A percentile compares a stretch with the other conserved stretches of the same genome.
Conservation (phyloP, 2,888 invertebrate genomes). For the Agonopterix alstromeriana region DNA sequence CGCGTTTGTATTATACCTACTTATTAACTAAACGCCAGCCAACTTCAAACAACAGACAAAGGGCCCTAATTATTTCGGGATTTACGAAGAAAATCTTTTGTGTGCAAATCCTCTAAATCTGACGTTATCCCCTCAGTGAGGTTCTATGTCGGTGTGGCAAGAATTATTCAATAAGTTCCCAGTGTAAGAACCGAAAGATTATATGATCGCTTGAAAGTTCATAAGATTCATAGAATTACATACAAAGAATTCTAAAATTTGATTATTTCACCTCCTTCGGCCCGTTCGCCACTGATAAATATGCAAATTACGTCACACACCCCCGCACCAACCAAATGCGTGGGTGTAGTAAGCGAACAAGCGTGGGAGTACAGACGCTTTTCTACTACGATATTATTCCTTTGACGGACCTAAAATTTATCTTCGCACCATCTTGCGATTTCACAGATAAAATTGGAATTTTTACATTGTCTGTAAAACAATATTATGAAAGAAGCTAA, state of each 20-base stretch:
- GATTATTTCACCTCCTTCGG: no score
- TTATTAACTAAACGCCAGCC: not conserved
- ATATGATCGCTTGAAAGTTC: no score
- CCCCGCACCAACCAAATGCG: slow-evolving; percentile 19
- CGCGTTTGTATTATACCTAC: not conserved
- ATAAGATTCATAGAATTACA: no score
- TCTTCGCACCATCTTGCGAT: no score
- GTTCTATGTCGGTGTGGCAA: no score
- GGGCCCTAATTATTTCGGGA: not conserved
- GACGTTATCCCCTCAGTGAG: slow-evolving; percentile 14
- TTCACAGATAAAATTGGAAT: no score
- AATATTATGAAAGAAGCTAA: no score
- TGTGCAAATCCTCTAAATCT: slow-evolving; percentile 2
- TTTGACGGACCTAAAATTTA: not conserved
- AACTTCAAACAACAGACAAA: not conserved
- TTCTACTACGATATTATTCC: not conserved
- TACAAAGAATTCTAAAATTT: no score
- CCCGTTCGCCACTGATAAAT: slow-evolving; percentile 20
- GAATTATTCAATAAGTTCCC: no score
- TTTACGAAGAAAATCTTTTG: no score
- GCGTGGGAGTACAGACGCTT: slow-evolving; percentile 18
- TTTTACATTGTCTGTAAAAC: no score
- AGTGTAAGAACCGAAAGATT: no score
- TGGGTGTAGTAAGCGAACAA: slow-evolving; percentile 12
- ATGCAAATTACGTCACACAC: slow-evolving; percentile 35